phyloP scores from a whole-genome alignment of 2,113 vertebrate genomes.

The Anarrhichthys ocellatus region DNA sequence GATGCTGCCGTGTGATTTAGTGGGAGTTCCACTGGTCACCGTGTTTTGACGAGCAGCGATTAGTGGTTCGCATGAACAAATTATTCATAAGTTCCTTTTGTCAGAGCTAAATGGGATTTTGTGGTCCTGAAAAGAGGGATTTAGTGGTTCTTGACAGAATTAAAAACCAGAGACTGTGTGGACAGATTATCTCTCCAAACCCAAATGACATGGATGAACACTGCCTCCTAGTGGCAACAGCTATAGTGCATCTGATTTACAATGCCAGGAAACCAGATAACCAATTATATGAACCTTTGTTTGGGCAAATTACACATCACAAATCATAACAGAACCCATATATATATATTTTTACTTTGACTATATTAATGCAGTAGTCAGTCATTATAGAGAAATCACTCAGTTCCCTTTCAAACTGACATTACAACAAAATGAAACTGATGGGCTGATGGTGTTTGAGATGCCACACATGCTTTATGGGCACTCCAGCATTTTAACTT shows the following conservation, averaged over 20 bases:
- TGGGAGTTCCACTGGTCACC: background rate
- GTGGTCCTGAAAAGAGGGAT: conserved; percentile 24
- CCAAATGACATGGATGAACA: background rate
- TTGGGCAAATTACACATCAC: background rate
- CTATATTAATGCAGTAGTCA: background rate
- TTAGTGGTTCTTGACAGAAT: conserved; percentile 23
- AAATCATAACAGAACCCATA: background rate
- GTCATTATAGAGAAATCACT: background rate
- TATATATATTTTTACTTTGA: background rate
- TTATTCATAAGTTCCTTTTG: conserved; percentile 14
- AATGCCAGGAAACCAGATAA: background rate
- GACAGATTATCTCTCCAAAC: background rate
- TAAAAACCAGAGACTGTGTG: conserved; percentile 7
- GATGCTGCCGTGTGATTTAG: background rate
- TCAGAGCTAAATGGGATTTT: conserved; percentile 45
- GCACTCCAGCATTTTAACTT: no score
- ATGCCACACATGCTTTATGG: background rate
- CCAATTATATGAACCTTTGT: background rate
- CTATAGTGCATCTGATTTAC: background rate
- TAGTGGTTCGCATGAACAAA: background rate
- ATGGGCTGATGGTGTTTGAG: no score
- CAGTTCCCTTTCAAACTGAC: background rate
- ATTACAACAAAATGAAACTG: background rate
- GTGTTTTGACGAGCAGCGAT: background rate
- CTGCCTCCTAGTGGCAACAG: conserved; percentile 61